Conservation (phyloP, 1,140 invertebrate species). For the Bradynema listronoti region DNA sequence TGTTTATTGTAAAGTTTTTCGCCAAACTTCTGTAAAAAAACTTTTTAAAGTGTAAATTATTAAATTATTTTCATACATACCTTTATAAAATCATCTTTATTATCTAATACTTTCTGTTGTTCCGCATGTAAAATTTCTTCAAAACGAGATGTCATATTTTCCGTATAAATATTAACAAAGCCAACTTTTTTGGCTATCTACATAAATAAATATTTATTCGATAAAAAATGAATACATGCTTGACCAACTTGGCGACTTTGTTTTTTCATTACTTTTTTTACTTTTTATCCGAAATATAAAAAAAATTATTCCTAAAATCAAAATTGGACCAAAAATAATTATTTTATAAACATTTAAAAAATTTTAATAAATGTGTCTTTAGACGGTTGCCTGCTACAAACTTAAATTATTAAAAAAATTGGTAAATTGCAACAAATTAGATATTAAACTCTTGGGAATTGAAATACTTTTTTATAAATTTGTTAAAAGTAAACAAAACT, state of each 20-base stretch:
- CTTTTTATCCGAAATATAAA: constrained; percentile 7
- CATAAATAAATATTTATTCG: no score
- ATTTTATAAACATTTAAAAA: no score
- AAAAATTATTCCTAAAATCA: not conserved
- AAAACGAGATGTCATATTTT: constrained; percentile 63
- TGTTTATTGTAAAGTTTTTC: constrained; percentile 26
- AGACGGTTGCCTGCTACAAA: no score
- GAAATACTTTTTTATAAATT: no score
- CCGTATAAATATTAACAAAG: constrained; percentile 62
- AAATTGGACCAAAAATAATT: not conserved
- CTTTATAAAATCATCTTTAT: constrained; percentile 62
- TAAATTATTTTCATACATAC: constrained; percentile 28
- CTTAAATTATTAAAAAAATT: no score
- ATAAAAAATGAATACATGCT: no score
- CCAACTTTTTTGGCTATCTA: constrained; percentile 60
- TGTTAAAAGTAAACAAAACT: no score
- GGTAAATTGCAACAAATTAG: no score
- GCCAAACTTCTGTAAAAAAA: constrained; percentile 24
- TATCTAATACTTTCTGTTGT: constrained; percentile 58
- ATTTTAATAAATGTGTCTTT: no score
- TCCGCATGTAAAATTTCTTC: constrained; percentile 62
- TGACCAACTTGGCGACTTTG: no score
- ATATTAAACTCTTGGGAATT: no score
- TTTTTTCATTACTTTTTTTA: no score
- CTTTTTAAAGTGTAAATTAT: not conserved